Conservation (phyloP, 2,797 vertebrate genomes). For the Pangasius sanitwongsei region DNA sequence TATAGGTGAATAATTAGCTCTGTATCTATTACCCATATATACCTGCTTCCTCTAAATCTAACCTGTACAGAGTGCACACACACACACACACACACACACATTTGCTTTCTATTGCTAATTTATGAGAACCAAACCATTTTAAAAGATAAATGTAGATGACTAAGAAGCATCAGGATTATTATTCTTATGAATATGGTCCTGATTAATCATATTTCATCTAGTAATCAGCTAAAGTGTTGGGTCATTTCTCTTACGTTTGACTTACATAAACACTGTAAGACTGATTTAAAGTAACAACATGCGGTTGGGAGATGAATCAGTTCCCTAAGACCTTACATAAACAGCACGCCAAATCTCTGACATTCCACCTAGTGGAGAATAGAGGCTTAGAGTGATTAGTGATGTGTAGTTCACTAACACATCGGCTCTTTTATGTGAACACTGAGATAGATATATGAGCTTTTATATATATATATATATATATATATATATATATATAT, state of each 20-base stretch:
- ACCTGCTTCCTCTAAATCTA: too few relatives aligned
- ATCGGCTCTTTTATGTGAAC: background rate
- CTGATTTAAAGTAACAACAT: background rate
- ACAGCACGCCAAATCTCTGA: background rate
- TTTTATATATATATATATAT: background rate
- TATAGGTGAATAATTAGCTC: background rate
- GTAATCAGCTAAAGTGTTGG: conserved; percentile 27
- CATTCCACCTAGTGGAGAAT: background rate
- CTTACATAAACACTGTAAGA: conserved; percentile 31
- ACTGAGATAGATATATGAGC: background rate
- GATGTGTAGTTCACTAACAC: background rate
- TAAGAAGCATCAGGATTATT: background rate
- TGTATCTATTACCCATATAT: too few relatives aligned
- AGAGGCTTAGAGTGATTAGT: background rate
- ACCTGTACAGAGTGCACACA: too few relatives aligned
- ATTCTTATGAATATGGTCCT: conserved; percentile 3
- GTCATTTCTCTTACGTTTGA: conserved; percentile 4
- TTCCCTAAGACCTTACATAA: conserved; percentile 36
- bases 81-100: too few relatives aligned
- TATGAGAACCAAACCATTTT: background rate
- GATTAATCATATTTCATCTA: background rate
- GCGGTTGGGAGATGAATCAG: conserved; percentile 8
- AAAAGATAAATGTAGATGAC: background rate
- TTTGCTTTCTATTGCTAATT: too few relatives aligned
- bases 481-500: too few relatives aligned